Percentiles rank a stretch among this genome's conserved stretches.
Conservation (phyloP, 2,797 vertebrate genomes). For the Syngnathus rostellatus region DNA sequence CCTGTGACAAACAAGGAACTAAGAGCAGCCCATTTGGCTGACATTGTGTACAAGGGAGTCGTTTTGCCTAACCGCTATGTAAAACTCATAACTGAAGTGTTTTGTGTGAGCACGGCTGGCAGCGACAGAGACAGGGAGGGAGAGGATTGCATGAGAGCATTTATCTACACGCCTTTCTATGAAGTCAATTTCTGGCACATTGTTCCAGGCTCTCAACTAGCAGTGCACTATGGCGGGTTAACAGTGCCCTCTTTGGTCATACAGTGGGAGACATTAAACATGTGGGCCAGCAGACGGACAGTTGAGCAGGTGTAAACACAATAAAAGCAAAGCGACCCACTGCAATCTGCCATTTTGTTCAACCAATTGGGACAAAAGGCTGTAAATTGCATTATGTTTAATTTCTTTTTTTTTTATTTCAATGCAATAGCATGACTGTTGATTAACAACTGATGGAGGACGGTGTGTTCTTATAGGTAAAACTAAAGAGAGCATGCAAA, state of each 20-base stretch:
- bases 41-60: slow-evolving; percentile 54
- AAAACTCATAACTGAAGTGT: slow-evolving; percentile 64
- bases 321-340: slow-evolving; percentile 7
- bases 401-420: not conserved
- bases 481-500: not conserved
- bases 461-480: not conserved
- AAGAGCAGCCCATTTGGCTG: slow-evolving; percentile 58
- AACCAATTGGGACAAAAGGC: not conserved
- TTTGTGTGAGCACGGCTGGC: slow-evolving; percentile 42
- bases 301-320: slow-evolving; percentile 10
- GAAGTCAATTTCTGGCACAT: slow-evolving; percentile 58
- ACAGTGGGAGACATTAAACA: slow-evolving; percentile 11
- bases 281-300: slow-evolving; percentile 2
- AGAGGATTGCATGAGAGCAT: slow-evolving; percentile 18
- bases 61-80: slow-evolving; percentile 68
- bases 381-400: not conserved
- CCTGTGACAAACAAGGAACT: slow-evolving; percentile 56
- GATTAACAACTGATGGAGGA: not conserved
- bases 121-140: slow-evolving; percentile 42
- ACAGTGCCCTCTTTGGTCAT: slow-evolving; percentile 53
- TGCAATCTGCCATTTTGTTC: slow-evolving; percentile 12
- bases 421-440: not conserved
- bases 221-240: slow-evolving; percentile 23
- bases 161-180: slow-evolving; percentile 38
- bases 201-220: slow-evolving; percentile 35